Evolutionary conservation across 2,888 invertebrate species (phyloP).

Genomic region (Leptopilina myrica): DNA sequence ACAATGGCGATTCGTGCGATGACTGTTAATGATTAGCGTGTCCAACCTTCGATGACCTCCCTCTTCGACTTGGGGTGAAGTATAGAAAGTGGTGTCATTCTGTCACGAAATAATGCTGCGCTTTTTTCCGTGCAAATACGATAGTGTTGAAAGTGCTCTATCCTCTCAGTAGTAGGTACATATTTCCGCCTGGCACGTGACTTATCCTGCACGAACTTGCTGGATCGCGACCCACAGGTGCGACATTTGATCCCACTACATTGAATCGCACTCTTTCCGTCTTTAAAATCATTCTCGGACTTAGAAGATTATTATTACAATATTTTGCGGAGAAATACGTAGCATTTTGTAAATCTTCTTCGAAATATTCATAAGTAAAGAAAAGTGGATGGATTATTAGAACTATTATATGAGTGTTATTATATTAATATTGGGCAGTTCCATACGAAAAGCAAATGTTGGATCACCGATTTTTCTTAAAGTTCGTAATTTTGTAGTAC

Average conservation of each 20-base stretch:
- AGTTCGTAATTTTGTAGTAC: too few relatives aligned
- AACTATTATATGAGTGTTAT: too few relatives aligned
- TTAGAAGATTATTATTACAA: background rate
- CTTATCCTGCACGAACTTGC: slow-evolving; percentile 40
- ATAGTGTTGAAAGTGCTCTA: slow-evolving; percentile 50
- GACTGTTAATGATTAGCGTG: slow-evolving; percentile 69
- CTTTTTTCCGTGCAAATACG: slow-evolving; percentile 49
- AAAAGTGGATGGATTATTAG: too few relatives aligned
- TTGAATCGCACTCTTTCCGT: slow-evolving; percentile 23
- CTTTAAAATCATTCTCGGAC: background rate
- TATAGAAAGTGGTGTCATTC: slow-evolving; percentile 67
- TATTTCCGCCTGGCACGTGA: slow-evolving; percentile 57
- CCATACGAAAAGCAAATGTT: too few relatives aligned
- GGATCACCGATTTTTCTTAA: too few relatives aligned
- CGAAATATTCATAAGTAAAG: too few relatives aligned
- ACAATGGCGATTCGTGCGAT: slow-evolving; percentile 62
- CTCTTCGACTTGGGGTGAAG: slow-evolving; percentile 15
- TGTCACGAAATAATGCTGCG: slow-evolving; percentile 61
- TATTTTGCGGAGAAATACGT: background rate
- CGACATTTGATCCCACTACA: slow-evolving; percentile 50
- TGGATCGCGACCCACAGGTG: slow-evolving; percentile 41
- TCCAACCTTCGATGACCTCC: slow-evolving; percentile 67
- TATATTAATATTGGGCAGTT: too few relatives aligned
- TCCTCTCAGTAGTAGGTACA: slow-evolving; percentile 46
- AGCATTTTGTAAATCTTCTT: background rate